phyloP scores from a whole-genome alignment of 2,113 vertebrate species.

The Siniperca knerii region DNA sequence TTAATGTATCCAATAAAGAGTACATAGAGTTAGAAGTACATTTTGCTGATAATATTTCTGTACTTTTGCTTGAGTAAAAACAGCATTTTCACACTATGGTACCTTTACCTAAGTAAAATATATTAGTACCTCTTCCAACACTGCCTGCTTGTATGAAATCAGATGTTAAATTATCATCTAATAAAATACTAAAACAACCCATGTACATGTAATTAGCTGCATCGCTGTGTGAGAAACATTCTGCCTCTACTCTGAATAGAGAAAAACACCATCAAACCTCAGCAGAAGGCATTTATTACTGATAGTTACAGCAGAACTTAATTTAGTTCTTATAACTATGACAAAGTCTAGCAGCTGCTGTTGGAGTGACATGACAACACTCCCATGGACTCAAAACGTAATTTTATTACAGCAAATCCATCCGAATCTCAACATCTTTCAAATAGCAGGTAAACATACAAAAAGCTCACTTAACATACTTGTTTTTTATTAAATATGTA shows the following conservation, averaged over 20 bases:
- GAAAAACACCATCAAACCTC: neutral
- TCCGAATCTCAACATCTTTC: conserved; percentile 79
- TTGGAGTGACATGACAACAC: conserved; percentile 53
- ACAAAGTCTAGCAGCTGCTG: neutral
- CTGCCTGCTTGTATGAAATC: neutral
- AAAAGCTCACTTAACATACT: conserved; percentile 88
- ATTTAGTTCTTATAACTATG: neutral
- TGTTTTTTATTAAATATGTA: conserved; percentile 99
- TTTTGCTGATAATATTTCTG: neutral
- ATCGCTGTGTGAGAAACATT: neutral
- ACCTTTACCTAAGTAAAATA: no score
- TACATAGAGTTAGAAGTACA: no score
- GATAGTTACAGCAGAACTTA: neutral
- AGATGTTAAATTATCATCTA: neutral
- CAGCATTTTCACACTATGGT: neutral
- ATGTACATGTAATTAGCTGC: neutral
- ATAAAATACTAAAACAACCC: neutral
- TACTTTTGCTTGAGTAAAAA: neutral
- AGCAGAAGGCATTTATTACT: neutral
- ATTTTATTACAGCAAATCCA: conserved; percentile 85
- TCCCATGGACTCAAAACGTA: conserved; percentile 71
- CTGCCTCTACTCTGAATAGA: neutral
- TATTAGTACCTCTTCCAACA: neutral
- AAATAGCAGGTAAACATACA: conserved; percentile 85
- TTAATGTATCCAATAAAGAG: no score